Evolutionary conservation across 2,113 vertebrate species (phyloP).

Genomic region (Phoxinus phoxinus): DNA sequence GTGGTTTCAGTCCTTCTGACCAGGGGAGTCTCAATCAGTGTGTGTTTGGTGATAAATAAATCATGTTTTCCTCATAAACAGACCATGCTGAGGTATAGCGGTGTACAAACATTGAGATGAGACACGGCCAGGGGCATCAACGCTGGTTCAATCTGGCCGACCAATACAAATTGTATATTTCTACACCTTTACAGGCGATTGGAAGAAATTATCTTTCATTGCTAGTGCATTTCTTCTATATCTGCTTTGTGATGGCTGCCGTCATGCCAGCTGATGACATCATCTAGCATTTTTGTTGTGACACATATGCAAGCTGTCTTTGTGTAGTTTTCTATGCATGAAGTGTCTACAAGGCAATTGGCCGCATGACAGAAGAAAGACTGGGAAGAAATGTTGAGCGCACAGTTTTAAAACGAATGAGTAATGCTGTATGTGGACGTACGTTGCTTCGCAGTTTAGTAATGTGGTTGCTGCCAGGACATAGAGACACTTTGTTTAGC

Average conservation of each 20-base stretch:
- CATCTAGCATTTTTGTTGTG: conserved; percentile 12
- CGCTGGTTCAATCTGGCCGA: background rate
- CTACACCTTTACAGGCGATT: background rate
- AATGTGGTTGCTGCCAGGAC: background rate
- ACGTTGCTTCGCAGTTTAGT: background rate
- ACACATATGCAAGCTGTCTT: conserved; percentile 33
- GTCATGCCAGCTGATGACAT: background rate
- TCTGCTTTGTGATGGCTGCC: conserved; percentile 17
- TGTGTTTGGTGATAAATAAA: background rate
- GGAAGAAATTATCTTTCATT: background rate
- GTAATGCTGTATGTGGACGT: conserved; percentile 8
- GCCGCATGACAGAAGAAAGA: conserved; percentile 32
- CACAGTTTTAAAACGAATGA: conserved; percentile 4
- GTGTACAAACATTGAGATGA: conserved; percentile 25
- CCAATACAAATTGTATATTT: background rate
- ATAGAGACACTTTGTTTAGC: background rate
- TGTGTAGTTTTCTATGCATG: conserved; percentile 28
- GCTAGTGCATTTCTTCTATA: background rate
- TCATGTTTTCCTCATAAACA: conserved; percentile 9
- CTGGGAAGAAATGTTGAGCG: background rate
- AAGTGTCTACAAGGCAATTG: conserved; percentile 20
- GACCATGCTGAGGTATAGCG: background rate
- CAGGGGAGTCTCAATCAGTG: conserved; percentile 15
- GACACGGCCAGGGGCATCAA: background rate
- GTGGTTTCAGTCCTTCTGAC: conserved; percentile 38